Evolutionary conservation across 1,140 invertebrate species (phyloP), one percentile per base, ranked within the genome.

Genomic region (Drosophila saltans): DNA sequence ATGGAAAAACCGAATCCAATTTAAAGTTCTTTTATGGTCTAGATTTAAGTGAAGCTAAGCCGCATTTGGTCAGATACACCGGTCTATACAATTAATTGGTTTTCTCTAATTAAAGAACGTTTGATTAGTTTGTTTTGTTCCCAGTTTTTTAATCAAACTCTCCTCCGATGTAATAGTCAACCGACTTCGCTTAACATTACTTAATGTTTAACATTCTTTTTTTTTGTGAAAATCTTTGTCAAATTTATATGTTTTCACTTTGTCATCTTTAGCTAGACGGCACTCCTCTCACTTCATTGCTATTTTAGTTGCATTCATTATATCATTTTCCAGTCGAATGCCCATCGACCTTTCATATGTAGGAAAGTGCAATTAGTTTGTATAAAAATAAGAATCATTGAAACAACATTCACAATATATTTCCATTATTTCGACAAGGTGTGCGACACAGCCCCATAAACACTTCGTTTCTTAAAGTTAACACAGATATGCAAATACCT

Each of bases 241-340:
- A 4, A 43, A 5, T 45, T 24, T 2, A 8, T 24, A 26, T 26
- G 2, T 52, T 5, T 3, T 59, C 8, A 40, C 16, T 7, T n/a
- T 39, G 16, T 1, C 57, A 39, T 33, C 57, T 39, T 16, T 24
- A 59, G n/a, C n/a, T 48, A 24, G 45, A 24, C 16, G n/a, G 5
- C 57, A 59, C 57, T 59, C 57, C 57, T 39, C 3, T 24, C 4
- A 21, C 21, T 10, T 0, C 9, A 24, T 16, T 59, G 33, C 57
- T 10, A 36, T 39, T 58, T 58, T 57, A 66, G 59, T 48, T 60
- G 24, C n/a, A 65, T 75, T 75, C 43, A 16, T 43, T 71, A 72
- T 70, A 73, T 69, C 40, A 75, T 69, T 88, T 86, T 86, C 80
- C 83, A 86, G 58, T 80, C 78, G 84, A 89, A 73, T 89, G 78